A percentile compares a stretch with the other conserved stretches of the same genome.
Conservation (phyloP, 2,113 vertebrate genomes). For the Labeo rohita region DNA sequence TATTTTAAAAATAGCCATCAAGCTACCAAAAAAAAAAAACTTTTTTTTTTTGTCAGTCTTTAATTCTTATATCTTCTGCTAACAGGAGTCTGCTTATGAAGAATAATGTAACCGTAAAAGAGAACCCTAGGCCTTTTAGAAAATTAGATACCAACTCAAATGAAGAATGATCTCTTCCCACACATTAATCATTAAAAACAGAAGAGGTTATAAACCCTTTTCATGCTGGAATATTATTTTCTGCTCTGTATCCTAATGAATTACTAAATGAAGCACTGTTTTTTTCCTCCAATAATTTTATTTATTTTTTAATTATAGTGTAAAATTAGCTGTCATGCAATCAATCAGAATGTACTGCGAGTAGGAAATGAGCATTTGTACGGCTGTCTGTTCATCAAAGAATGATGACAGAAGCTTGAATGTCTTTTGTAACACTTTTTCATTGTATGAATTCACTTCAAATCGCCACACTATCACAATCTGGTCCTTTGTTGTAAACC, state of each 20-base stretch:
- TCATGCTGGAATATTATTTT: background rate
- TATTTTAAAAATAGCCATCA: background rate
- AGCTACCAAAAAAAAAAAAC: background rate
- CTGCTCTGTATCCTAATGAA: background rate
- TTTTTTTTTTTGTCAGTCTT: background rate
- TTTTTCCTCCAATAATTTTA: too few relatives aligned
- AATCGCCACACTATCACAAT: background rate
- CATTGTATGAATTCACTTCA: background rate
- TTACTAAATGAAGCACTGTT: background rate
- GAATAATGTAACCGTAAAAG: slow-evolving; percentile 1
- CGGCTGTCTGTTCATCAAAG: background rate
- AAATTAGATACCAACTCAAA: background rate
- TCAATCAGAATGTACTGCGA: background rate
- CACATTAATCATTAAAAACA: background rate
- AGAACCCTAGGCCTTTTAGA: slow-evolving; percentile 9
- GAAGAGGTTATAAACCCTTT: background rate
- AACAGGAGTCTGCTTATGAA: slow-evolving; percentile 2
- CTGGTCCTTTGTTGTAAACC: background rate
- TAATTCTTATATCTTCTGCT: background rate
- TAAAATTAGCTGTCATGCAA: background rate
- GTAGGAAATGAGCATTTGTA: background rate
- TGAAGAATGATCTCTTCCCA: background rate
- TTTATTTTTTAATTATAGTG: background rate
- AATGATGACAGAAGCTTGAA: background rate
- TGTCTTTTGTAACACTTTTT: background rate